Evolutionary conservation across 2,888 invertebrate genomes (phyloP).

Genomic region (Myopa testacea): DNA sequence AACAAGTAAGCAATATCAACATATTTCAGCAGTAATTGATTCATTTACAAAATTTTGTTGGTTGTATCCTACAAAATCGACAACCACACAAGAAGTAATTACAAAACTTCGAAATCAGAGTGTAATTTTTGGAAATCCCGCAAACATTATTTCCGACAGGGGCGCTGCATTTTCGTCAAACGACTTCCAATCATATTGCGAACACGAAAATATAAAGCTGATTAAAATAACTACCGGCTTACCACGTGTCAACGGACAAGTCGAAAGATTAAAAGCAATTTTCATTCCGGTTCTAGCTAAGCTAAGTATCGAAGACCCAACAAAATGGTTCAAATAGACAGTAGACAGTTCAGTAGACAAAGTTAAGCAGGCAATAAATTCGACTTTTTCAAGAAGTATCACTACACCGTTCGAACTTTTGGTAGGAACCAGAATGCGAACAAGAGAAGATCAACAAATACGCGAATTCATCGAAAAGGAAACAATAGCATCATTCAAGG

Average conservation of each 20-base stretch:
- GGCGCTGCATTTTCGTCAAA: slow-evolving; percentile 54
- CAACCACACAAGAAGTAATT: slow-evolving; percentile 55
- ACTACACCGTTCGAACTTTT: slow-evolving; percentile 46
- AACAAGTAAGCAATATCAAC: slow-evolving; percentile 20
- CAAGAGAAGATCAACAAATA: slow-evolving; percentile 38
- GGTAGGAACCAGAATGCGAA: slow-evolving; percentile 41
- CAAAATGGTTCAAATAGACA: slow-evolving; percentile 31
- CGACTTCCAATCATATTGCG: slow-evolving; percentile 57
- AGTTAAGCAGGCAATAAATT: slow-evolving; percentile 30
- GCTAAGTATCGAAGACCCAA: slow-evolving; percentile 41
- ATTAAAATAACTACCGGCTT: slow-evolving; percentile 30
- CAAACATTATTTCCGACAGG: slow-evolving; percentile 57
- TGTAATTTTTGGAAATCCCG: slow-evolving; percentile 60
- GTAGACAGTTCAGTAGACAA: too few relatives aligned
- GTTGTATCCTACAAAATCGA: slow-evolving; percentile 57
- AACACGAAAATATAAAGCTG: slow-evolving; percentile 56
- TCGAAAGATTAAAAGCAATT: slow-evolving; percentile 39
- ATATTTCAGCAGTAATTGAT: slow-evolving; percentile 60
- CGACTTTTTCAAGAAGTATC: slow-evolving; percentile 33
- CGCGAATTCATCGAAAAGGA: slow-evolving; percentile 41
- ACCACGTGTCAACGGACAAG: slow-evolving; percentile 31
- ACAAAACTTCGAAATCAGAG: slow-evolving; percentile 55
- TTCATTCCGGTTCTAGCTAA: slow-evolving; percentile 38
- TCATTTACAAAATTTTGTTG: slow-evolving; percentile 59
- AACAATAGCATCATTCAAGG: slow-evolving; percentile 24